Conservation (phyloP, 2,797 vertebrate genomes). For the Helicolenus hilgendorfi region DNA sequence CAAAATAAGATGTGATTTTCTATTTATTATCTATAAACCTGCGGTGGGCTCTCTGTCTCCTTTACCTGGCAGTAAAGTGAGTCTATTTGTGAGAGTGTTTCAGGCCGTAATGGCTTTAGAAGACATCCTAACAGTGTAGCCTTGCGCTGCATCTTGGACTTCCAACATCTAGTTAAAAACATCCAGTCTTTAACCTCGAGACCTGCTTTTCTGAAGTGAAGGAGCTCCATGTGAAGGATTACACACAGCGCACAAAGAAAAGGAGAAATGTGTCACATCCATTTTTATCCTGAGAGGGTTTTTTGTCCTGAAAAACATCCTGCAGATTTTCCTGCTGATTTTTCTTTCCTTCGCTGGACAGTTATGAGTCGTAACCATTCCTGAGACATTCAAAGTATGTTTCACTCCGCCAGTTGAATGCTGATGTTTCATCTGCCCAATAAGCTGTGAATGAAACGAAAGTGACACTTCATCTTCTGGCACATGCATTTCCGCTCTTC, state of each 20-base stretch:
- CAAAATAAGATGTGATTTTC: conserved; percentile 48
- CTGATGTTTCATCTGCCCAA: conserved; percentile 39
- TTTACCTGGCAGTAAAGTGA: conserved; percentile 47
- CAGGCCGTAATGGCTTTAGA: conserved; percentile 56
- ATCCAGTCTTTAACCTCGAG: conserved; percentile 48
- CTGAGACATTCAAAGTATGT: conserved; percentile 1
- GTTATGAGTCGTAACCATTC: not conserved
- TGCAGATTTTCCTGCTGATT: not conserved
- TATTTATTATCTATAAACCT: conserved; percentile 48
- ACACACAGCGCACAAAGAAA: not conserved
- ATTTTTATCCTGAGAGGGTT: not conserved
- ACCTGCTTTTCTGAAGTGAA: conserved; percentile 5
- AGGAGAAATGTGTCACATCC: not conserved
- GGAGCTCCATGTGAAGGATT: not conserved
- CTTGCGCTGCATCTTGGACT: conserved; percentile 36
- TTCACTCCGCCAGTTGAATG: conserved; percentile 20
- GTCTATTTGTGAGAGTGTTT: conserved; percentile 27
- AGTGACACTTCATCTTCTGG: conserved; percentile 23
- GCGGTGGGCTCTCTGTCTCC: conserved; percentile 25
- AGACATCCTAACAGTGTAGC: conserved; percentile 17
- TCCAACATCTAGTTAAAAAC: conserved; percentile 48
- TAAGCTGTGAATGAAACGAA: conserved; percentile 32
- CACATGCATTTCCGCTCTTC: not conserved
- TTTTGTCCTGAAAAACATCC: not conserved
- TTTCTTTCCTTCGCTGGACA: not conserved